Percentiles rank a stretch among this genome's conserved stretches.
These are phyloP conservation scores for Ceratina australensis DNA, from an alignment of 1,140 invertebrate species.

Conservation along the genomic window DNA sequence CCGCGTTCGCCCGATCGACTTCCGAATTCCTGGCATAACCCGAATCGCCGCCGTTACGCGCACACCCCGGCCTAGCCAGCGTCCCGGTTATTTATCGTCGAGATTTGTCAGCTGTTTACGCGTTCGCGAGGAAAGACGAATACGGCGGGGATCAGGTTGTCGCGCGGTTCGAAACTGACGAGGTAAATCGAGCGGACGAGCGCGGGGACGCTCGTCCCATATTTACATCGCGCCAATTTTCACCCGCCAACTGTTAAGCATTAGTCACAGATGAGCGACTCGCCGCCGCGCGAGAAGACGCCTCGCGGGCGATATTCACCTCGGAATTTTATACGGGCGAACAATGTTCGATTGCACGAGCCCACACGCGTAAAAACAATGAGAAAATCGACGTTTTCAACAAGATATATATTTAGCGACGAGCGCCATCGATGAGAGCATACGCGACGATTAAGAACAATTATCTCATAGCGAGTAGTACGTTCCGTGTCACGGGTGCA, in stretches of 20 bases:
- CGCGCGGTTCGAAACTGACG: slow-evolving; percentile 30
- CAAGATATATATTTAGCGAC: background rate
- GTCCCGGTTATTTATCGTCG: slow-evolving; percentile 29
- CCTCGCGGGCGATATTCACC: background rate
- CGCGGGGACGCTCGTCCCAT: slow-evolving; percentile 42
- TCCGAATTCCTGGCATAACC: slow-evolving; percentile 41
- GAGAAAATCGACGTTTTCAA: too few relatives aligned
- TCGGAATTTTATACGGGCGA: slow-evolving; percentile 39
- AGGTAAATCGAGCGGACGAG: slow-evolving; percentile 49
- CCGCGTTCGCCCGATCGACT: slow-evolving; percentile 1
- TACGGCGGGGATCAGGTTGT: background rate
- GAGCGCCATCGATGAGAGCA: slow-evolving; percentile 33
- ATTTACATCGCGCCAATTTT: slow-evolving; percentile 62
- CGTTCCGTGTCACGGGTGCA: slow-evolving; percentile 42
- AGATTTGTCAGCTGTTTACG: slow-evolving; percentile 23
- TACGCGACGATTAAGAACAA: slow-evolving; percentile 39
- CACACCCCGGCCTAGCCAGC: background rate
- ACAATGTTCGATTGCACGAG: too few relatives aligned
- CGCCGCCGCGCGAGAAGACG: background rate
- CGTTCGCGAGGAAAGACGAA: background rate
- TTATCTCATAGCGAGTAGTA: slow-evolving; percentile 41
- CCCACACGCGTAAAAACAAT: too few relatives aligned
- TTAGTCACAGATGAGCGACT: slow-evolving; percentile 49
- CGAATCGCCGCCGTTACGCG: slow-evolving; percentile 20
- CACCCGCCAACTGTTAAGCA: slow-evolving; percentile 50